A percentile compares a stretch with the other conserved stretches of the same genome.
phyloP scores from a whole-genome alignment of 2,888 invertebrate species.

The Acrobasis consociella region DNA sequence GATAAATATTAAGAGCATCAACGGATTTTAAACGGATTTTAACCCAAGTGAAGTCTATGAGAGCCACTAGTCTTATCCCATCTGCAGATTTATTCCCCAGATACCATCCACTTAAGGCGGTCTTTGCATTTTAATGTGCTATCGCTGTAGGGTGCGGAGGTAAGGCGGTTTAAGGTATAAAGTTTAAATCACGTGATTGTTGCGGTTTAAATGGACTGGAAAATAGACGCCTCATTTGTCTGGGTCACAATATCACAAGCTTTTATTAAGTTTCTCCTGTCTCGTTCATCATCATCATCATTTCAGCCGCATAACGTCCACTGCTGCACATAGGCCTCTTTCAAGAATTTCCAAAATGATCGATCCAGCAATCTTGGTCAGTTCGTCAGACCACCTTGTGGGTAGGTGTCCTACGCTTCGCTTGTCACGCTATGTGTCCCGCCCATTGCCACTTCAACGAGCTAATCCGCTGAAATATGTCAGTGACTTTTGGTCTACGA shows the following conservation, averaged over 20 bases:
- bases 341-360: not conserved
- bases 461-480: no score
- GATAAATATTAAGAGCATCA: no score
- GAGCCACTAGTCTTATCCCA: conserved; percentile 25
- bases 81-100: conserved; percentile 26
- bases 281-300: no score
- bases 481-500: no score
- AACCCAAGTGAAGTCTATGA: not conserved
- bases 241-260: not conserved
- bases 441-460: no score
- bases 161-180: conserved; percentile 2
- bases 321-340: not conserved
- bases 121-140: conserved; percentile 40
- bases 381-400: no score
- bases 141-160: not conserved
- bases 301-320: no score
- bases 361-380: no score
- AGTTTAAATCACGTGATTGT: not conserved
- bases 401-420: no score
- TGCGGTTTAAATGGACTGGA: not conserved
- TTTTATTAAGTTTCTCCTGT: no score
- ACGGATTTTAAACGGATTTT: not conserved
- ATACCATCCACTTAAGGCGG: conserved; percentile 34
- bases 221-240: not conserved
- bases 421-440: no score